Conservation (phyloP, 2,113 vertebrate genomes). For the Equus przewalskii region DNA sequence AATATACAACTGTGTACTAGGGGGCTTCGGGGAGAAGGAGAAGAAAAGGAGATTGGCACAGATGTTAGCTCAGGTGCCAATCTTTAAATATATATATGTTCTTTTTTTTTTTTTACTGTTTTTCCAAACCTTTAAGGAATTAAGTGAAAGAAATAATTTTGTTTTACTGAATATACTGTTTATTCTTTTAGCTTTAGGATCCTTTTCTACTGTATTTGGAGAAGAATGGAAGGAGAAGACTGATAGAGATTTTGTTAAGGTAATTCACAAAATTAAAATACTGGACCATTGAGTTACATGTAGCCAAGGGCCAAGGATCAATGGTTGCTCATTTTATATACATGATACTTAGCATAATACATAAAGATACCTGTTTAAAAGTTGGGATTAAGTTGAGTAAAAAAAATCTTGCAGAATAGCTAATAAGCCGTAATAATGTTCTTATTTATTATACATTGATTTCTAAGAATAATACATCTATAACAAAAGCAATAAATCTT, state of each 20-base stretch:
- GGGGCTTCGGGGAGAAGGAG: too few relatives aligned
- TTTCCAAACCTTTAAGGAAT: constrained; percentile 67
- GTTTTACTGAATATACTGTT: constrained; percentile 82
- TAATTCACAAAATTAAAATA: constrained; percentile 86
- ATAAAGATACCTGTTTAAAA: not conserved
- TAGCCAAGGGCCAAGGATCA: constrained; percentile 4
- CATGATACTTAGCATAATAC: constrained; percentile 8
- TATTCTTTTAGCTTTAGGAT: constrained; percentile 94
- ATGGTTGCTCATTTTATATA: not conserved
- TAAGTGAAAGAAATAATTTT: constrained; percentile 62
- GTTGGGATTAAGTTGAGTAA: not conserved
- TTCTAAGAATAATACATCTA: not conserved
- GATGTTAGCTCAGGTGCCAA: too few relatives aligned
- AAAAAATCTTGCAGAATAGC: constrained; percentile 40
- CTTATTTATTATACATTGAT: not conserved
- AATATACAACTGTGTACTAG: too few relatives aligned
- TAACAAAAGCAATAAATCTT: constrained; percentile 6
- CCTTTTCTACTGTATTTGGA: constrained; percentile 98
- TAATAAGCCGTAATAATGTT: constrained; percentile 27
- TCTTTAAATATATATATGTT: too few relatives aligned
- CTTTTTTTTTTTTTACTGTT: constrained; percentile 31
- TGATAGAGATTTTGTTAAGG: constrained; percentile 98
- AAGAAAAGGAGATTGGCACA: too few relatives aligned
- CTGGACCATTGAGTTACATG: not conserved
- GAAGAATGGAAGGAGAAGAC: constrained; percentile 99